Base-by-base conservation (phyloP, 2,113 vertebrate genomes). In the Phocoena sinus region DNA sequence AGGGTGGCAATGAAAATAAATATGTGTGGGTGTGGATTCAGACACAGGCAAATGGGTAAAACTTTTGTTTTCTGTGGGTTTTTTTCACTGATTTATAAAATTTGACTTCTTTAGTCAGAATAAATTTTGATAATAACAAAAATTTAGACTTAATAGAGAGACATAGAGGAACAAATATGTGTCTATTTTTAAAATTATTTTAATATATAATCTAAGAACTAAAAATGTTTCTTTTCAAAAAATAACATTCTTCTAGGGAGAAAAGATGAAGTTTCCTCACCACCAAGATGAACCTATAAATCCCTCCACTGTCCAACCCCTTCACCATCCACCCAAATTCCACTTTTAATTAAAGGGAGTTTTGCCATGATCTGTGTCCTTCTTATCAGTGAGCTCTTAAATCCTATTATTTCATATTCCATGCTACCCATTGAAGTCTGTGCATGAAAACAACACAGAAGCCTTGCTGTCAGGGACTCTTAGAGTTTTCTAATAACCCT, bases 401-500 rank as follows among this genome's bases (percentile, higher is more conserved):
- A 97, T 92, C 93, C 95, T 82, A 70, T 95, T 77, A 70, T 95
- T 97, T 97, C 85, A 83, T 89, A 89, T 97, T 97, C 97, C 93
- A 53, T 38, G 1, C 56, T 33, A 25, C 33, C 71, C 21, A 63
- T 20, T 88, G 94, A 95, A 94, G 70, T 80, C 82, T 96, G 41
- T 94, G 95, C 95, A 93, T 93, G 97, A 96, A 92, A 76, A 95
- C 50, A 60, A 50, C 83, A 28, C 67, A 93, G 94, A 96, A 38
- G 38, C 91, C 94, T 88, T 95, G 77, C 74, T 93, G 92, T 86
- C 81, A 95, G 83, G 81, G 23, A 1, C 94, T 95, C 92, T 93
- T 94, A 94, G 95, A 97, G 93, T 96, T 53, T 92, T 97, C 38
- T 85, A 97, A 97, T 96, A 97, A 98, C 96, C 83, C 98, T 96